Percentiles rank a stretch among this genome's conserved stretches.
Conservation (phyloP, 1,140 invertebrate species). For the Trichomalopsis sarcophagae region DNA sequence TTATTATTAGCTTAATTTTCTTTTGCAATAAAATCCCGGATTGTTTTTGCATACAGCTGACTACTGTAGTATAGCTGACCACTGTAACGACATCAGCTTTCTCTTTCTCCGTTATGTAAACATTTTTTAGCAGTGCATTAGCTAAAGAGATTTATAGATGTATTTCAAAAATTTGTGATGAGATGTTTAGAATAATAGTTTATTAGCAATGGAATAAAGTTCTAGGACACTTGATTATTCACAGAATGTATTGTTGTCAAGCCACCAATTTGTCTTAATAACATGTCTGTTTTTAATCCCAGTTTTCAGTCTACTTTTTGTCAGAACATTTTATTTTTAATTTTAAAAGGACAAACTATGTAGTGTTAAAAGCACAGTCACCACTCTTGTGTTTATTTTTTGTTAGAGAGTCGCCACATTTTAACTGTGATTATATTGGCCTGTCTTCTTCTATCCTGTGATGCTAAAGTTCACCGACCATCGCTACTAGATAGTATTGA, state of each 20-base stretch:
- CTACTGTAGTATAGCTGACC: too few species aligned
- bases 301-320: constrained; percentile 33
- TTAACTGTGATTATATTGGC: constrained; percentile 58
- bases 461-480: constrained; percentile 58
- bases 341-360: constrained; percentile 45
- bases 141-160: neutral
- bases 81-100: constrained; percentile 1
- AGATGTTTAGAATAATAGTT: too few species aligned
- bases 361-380: constrained; percentile 49
- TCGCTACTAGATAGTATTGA: constrained; percentile 53
- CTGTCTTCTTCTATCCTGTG: constrained; percentile 54
- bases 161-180: neutral
- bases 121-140: constrained; percentile 8
- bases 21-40: constrained; percentile 20
- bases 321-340: constrained; percentile 18
- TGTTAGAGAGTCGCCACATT: constrained; percentile 60
- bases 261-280: neutral
- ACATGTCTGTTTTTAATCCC: neutral
- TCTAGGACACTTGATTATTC: too few species aligned
- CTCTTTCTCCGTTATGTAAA: constrained; percentile 1
- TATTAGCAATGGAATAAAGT: too few species aligned
- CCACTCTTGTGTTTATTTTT: constrained; percentile 63
- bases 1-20: neutral
- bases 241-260: neutral
- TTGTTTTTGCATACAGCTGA: constrained; percentile 32